These are phyloP conservation scores for Brachionus asplanchnoidis DNA, from an alignment of 1,140 invertebrate genomes.

Conservation along the genomic window DNA sequence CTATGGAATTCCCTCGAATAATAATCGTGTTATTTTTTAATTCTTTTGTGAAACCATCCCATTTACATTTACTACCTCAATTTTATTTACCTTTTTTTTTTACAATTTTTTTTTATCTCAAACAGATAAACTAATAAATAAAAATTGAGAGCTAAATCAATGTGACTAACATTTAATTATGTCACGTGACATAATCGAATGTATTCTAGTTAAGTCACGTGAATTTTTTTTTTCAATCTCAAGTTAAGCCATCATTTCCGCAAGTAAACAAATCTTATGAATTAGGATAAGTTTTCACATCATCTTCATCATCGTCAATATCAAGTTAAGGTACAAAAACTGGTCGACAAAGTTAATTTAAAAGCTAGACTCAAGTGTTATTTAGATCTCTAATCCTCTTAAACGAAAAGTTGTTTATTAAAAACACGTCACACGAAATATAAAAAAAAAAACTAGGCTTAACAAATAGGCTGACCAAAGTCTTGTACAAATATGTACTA, in stretches of 20 bases:
- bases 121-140: too few species aligned
- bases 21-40: too few species aligned
- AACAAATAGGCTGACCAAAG: background rate
- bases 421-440: background rate
- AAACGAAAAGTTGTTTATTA: background rate
- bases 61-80: too few species aligned
- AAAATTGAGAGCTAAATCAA: too few species aligned
- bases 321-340: background rate
- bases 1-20: too few species aligned
- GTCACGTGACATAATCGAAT: background rate
- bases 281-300: background rate
- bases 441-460: background rate
- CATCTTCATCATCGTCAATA: background rate
- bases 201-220: background rate
- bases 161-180: background rate
- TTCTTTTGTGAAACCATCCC: too few species aligned
- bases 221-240: background rate
- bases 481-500: background rate
- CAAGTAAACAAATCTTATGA: background rate
- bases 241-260: background rate
- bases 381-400: background rate
- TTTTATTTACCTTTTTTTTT: too few species aligned
- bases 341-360: background rate
- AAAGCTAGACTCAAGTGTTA: background rate
- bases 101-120: too few species aligned